Evolutionary conservation across 2,888 invertebrate genomes (phyloP).

Genomic region (Trachelus tabidus): DNA sequence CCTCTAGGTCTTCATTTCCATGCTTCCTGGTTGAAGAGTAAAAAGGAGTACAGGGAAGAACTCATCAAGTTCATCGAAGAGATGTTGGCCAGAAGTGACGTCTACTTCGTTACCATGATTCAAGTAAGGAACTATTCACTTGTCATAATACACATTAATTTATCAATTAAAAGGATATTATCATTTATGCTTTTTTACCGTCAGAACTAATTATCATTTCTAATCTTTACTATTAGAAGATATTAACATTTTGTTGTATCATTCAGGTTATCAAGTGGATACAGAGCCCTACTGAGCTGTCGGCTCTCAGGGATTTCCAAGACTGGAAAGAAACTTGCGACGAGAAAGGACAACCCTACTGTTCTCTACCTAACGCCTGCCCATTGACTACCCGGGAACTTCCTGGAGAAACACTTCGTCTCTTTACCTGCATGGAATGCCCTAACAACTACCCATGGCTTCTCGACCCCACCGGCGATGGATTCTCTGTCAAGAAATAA

Average conservation of each 20-base stretch:
- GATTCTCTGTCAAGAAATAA: conserved; percentile 86
- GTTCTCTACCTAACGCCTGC: conserved; percentile 92
- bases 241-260: conserved; percentile 18
- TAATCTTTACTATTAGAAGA: conserved; percentile 14
- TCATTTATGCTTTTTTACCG: background rate
- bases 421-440: conserved; percentile 96
- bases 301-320: conserved; percentile 88
- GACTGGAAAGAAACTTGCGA: conserved; percentile 97
- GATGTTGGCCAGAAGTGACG: conserved; percentile 88
- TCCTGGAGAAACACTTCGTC: conserved; percentile 90
- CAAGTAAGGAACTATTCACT: conserved; percentile 63
- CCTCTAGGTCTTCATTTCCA: conserved; percentile 94
- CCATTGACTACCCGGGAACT: conserved; percentile 89
- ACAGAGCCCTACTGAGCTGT: conserved; percentile 92
- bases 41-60: conserved; percentile 92
- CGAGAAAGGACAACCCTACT: conserved; percentile 92
- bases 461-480: conserved; percentile 93
- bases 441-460: conserved; percentile 97
- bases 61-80: conserved; percentile 94
- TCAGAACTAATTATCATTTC: conserved; percentile 9
- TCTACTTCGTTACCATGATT: conserved; percentile 92
- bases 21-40: conserved; percentile 94
- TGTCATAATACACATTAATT: background rate
- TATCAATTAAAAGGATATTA: background rate
- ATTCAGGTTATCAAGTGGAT: conserved; percentile 92